phyloP scores from a whole-genome alignment of 2,888 invertebrate species.

The Caenorhabditis sp. region DNA sequence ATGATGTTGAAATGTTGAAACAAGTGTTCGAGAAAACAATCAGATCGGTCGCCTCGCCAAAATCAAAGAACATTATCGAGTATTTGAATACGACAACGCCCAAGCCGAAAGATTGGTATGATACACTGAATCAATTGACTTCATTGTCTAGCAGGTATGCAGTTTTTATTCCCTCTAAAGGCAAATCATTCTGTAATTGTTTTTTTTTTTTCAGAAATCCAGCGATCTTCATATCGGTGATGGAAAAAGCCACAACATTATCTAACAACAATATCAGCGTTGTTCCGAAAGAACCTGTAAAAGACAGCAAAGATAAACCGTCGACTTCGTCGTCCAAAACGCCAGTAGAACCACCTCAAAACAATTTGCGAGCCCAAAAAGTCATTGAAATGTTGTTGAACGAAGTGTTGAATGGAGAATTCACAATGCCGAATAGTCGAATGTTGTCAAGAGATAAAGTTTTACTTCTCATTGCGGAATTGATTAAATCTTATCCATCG shows the following conservation, averaged over 20 bases:
- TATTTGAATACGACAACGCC: neutral
- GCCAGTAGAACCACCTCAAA: neutral
- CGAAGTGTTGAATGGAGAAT: slow-evolving; percentile 45
- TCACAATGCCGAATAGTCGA: slow-evolving; percentile 7
- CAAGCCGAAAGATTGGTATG: slow-evolving; percentile 42
- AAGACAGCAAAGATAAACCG: slow-evolving; percentile 1
- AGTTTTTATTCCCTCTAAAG: too few relatives aligned
- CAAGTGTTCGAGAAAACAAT: slow-evolving; percentile 40
- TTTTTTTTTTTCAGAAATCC: slow-evolving; percentile 15
- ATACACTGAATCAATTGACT: slow-evolving; percentile 30
- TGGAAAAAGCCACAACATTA: slow-evolving; percentile 18
- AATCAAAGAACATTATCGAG: neutral
- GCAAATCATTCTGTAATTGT: neutral
- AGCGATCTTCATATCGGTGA: slow-evolving; percentile 16
- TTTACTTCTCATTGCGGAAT: slow-evolving; percentile 43
- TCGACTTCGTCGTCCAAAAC: slow-evolving; percentile 2
- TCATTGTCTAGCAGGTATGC: slow-evolving; percentile 20
- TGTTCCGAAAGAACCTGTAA: neutral
- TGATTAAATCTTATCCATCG: slow-evolving; percentile 48
- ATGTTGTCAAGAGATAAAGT: slow-evolving; percentile 44
- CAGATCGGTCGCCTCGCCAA: slow-evolving; percentile 12
- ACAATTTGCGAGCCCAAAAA: neutral
- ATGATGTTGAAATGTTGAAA: slow-evolving; percentile 40
- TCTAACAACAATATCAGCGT: slow-evolving; percentile 9
- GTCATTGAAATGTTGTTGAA: slow-evolving; percentile 41